A percentile compares a stretch with the other conserved stretches of the same genome.
Evolutionary conservation across 2,113 vertebrate species (phyloP).

Genomic region (Girardinichthys multiradiatus): DNA sequence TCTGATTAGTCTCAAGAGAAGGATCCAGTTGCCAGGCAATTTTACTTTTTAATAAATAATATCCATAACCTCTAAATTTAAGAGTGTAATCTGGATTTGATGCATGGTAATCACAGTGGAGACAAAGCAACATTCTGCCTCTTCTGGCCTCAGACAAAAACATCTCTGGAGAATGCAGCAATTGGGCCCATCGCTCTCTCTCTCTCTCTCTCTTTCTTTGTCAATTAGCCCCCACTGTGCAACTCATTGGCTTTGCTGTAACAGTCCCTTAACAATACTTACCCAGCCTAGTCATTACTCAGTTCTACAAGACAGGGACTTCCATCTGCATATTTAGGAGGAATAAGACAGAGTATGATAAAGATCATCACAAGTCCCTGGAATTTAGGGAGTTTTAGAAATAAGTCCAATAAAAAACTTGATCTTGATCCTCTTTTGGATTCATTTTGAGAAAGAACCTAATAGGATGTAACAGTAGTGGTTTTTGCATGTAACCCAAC

Average conservation of each 20-base stretch:
- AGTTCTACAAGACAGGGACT: conserved; percentile 44
- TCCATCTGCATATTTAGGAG: conserved; percentile 62
- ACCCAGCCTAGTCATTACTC: conserved; percentile 68
- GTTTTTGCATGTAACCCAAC: not conserved
- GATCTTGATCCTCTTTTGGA: no score
- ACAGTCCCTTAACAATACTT: conserved; percentile 74
- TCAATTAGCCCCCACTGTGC: conserved; percentile 80
- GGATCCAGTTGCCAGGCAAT: conserved; percentile 47
- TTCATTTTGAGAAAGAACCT: no score
- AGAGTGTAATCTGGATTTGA: conserved; percentile 61
- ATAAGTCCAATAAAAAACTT: not conserved
- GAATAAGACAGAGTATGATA: conserved; percentile 34
- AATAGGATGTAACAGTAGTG: not conserved
- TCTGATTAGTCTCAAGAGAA: conserved; percentile 65
- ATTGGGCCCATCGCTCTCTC: conserved; percentile 69
- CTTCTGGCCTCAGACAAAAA: conserved; percentile 66
- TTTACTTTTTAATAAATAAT: conserved; percentile 66
- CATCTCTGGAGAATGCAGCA: conserved; percentile 72
- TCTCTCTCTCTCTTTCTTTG: conserved; percentile 65
- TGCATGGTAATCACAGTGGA: conserved; percentile 57
- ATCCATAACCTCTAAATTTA: conserved; percentile 54
- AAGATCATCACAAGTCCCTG: conserved; percentile 33
- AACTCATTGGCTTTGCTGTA: conserved; percentile 77
- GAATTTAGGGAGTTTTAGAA: not conserved
- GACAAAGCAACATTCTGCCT: conserved; percentile 56